Base-by-base conservation (phyloP, 2,113 vertebrate species). In the Trachemys scripta region DNA sequence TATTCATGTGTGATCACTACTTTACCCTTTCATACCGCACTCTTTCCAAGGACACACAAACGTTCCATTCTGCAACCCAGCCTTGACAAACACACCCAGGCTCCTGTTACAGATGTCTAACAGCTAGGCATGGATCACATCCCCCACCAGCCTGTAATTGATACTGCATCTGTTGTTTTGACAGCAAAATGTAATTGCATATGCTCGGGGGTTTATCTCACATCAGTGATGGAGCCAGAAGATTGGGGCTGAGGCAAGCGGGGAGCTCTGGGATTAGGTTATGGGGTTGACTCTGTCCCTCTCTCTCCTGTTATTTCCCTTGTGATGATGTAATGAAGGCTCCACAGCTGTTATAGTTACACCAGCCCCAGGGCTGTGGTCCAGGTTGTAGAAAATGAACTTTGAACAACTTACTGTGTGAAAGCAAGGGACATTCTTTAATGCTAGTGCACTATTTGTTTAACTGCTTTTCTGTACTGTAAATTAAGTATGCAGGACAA, bases 141-240 rank as follows among this genome's bases (percentile, higher is more conserved):
- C 72, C 88, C 42, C 11, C 85, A 78, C 27, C 54, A 87, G 35
- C 53, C 35, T 87, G 27, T 50, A 90, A n/a, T 75, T 80, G 54
- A 76, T 62, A 83, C 35, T 38, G 75, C 22, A 65, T 95, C 79
- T 92, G 38, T 76, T 56, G 91, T 93, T 93, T 95, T 94, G 72
- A 90, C 78, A 91, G 59, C 50, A 96, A 94, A 90, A 80, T 94
- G 42, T 85, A 90, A 3, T 6, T 81, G 47, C 84, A 92, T 72
- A 81, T 1, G 2, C 45, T 72, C 42, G 4, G 50, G 8, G 87
- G 93, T 25, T 31, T 87, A 1, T 42, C 22, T 94, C 24, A 53
- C 16, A 9, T 13, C 11, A 24, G 25, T 1, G 3, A 17, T 22
- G 69, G 17, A 83, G 82, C 27, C 53, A 81, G 27, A 59, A 75